Evolutionary conservation across 2,888 invertebrate genomes (phyloP).

Genomic region (Torymus auratus): DNA sequence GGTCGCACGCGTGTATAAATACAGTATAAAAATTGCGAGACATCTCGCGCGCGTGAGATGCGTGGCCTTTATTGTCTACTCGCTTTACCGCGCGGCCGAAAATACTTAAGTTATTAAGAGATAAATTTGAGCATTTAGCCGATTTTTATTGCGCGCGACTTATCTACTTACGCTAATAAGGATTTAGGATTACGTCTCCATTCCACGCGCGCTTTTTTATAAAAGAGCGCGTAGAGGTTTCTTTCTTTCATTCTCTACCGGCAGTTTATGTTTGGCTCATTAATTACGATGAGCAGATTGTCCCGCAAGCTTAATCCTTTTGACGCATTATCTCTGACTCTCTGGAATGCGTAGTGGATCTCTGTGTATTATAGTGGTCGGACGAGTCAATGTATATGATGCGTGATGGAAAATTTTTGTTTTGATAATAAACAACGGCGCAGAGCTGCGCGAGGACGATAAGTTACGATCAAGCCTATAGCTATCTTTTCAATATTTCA

Average conservation of each 20-base stretch:
- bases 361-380: background rate
- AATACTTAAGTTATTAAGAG: slow-evolving; percentile 27
- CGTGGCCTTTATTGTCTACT: slow-evolving; percentile 38
- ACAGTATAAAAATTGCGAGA: slow-evolving; percentile 45
- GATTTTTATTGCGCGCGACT: slow-evolving; percentile 40
- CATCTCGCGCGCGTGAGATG: background rate
- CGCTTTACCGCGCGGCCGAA: slow-evolving; percentile 1
- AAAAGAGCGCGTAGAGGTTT: too few species aligned
- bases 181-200: slow-evolving; percentile 49
- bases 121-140: slow-evolving; percentile 42
- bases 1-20: slow-evolving; percentile 6
- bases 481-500: too few species aligned
- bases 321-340: background rate
- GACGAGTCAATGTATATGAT: background rate
- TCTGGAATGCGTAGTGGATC: slow-evolving; percentile 15
- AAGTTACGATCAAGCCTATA: too few species aligned
- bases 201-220: background rate
- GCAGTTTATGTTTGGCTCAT: slow-evolving; percentile 17
- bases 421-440: too few species aligned
- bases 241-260: background rate
- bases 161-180: slow-evolving; percentile 48
- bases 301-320: slow-evolving; percentile 14
- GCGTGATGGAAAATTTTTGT: too few species aligned
- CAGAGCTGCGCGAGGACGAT: too few species aligned
- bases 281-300: slow-evolving; percentile 36